Conservation (phyloP, 2,113 vertebrate species). For the Laticauda laticaudata region DNA sequence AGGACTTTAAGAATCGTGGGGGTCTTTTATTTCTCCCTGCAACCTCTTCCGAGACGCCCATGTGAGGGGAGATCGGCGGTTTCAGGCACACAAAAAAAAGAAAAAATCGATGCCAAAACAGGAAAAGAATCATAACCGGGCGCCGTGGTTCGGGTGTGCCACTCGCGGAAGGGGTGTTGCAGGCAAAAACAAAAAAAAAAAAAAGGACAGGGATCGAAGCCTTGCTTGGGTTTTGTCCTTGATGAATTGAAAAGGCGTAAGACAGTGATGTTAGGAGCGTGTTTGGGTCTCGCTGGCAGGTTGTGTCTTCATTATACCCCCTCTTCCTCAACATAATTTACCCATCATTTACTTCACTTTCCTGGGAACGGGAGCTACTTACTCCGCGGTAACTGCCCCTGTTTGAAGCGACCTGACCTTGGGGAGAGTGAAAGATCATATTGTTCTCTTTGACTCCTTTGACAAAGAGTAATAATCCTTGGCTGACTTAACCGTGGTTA, state of each 20-base stretch:
- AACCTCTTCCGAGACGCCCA: too few species aligned
- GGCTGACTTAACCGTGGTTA: background rate
- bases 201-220: background rate
- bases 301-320: background rate
- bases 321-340: background rate
- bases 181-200: too few species aligned
- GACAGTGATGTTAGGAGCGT: background rate
- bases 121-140: too few species aligned
- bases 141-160: too few species aligned
- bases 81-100: too few species aligned
- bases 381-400: background rate
- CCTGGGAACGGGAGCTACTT: background rate
- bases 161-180: too few species aligned
- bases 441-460: background rate
- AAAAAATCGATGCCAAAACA: too few species aligned
- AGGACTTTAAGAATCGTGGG: too few species aligned
- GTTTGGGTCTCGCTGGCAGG: background rate
- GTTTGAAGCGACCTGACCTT: background rate
- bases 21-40: too few species aligned
- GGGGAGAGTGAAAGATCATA: background rate
- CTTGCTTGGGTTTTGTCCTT: background rate
- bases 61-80: too few species aligned
- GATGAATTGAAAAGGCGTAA: background rate
- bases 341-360: background rate
- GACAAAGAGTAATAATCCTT: background rate